Evolutionary conservation across 2,113 vertebrate species (phyloP), one percentile per base, ranked within the genome.

Genomic region (Mellivora capensis): DNA sequence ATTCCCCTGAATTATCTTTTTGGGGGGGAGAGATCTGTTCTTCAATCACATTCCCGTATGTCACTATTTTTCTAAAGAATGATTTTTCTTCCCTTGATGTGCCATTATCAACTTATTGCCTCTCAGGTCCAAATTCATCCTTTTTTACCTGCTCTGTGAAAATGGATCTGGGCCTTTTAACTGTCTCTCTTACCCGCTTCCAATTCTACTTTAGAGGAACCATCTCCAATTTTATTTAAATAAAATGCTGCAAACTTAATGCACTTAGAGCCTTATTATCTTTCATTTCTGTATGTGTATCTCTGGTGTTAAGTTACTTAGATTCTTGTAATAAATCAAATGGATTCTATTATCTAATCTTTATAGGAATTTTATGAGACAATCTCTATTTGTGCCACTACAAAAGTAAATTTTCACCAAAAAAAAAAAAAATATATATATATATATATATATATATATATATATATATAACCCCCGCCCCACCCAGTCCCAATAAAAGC

Each of bases 321-420:
- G 12, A 90, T 93, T 76, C 15, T 69, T 94, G 81, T 72, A 93
- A 77, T 84, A 84, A 95, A 57, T 61, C 39, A 90, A 81, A 87
- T 77, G 8, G 20, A 86, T 89, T 87, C 31, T 37, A 76, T 72
- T 62, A 93, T 96, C 49, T 90, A 79, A 95, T 76, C 23, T 96
- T 94, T 84, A 54, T 13, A 89, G 79, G 74, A 82, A 6, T 87
- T 82, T 74, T 64, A 25, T 34, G n/a, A 86, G 6, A 34, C 8
- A 25, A 57, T 95, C 11, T 14, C 47, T 74, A 81, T 7, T 77
- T 31, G 49, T 72, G 37, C 59, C 7, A 82, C 9, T 64, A 1
- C 21, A 20, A 67, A 95, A 81, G 49, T 62, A 74, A 81, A 92
- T 37, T 88, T 81, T 34, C 20, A 37, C 27, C 13, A n/a, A 10